Conservation (phyloP, 2,888 invertebrate species). For the Clostera curtula region DNA sequence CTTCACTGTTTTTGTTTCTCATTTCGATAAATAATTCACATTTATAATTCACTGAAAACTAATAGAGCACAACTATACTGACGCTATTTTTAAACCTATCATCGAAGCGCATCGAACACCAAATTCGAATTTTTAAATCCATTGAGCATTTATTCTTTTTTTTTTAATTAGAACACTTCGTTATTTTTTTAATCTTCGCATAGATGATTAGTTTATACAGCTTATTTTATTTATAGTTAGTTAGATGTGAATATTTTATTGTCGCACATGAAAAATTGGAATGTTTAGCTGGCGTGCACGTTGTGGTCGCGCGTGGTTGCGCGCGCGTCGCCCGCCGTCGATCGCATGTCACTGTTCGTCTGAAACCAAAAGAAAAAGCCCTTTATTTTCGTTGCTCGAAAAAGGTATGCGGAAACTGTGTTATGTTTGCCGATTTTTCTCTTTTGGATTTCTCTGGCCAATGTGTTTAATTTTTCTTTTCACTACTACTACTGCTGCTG, state of each 20-base stretch:
- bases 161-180: neutral
- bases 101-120: neutral
- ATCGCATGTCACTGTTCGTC: constrained; percentile 42
- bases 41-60: constrained; percentile 14
- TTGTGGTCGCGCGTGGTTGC: constrained; percentile 6
- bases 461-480: too few relatives aligned
- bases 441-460: too few relatives aligned
- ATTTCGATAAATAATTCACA: constrained; percentile 18
- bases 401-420: constrained; percentile 20
- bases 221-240: constrained; percentile 6
- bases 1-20: constrained; percentile 8
- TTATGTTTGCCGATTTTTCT: constrained; percentile 9
- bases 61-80: neutral
- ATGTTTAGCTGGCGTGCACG: constrained; percentile 20
- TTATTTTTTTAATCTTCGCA: too few relatives aligned
- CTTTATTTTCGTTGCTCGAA: constrained; percentile 23
- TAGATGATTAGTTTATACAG: too few relatives aligned
- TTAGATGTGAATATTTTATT: constrained; percentile 20
- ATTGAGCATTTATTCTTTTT: neutral
- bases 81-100: constrained; percentile 2
- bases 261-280: constrained; percentile 21
- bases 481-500: too few relatives aligned
- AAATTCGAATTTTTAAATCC: neutral
- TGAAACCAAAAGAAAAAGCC: constrained; percentile 30
- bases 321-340: constrained; percentile 26